Evolutionary conservation across 2,888 invertebrate genomes (phyloP), one percentile per base, ranked within the genome.

Genomic region (Hydrotaea diabolus): DNA sequence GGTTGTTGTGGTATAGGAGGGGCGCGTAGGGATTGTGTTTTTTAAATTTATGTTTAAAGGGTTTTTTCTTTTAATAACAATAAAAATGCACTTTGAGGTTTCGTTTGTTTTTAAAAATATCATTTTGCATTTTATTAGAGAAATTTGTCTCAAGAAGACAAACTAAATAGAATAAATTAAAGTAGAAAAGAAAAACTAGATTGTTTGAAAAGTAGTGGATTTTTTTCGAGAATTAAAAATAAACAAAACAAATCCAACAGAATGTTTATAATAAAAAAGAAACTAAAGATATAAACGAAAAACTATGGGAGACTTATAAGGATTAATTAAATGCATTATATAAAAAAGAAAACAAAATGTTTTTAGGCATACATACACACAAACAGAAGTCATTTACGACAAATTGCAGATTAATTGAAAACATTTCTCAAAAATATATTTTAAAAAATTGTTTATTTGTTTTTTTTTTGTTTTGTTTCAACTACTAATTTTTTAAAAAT

Each of bases 101-200:
- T 75, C 66, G 23, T 76, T 49, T 77, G 31, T 79, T 69, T 82
- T 73, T 59, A 17, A 59, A 75, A 69, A 83, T 83, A 66, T 77
- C 76, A 77, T 62, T 74, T 23, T 15, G 55, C 23, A 46, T 80
- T 57, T 71, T 75, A 75, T 80, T 83, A 57, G 66, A 72, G 36
- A 69, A 46, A 39, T 73, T 79, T 73, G 73, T 57, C 57, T 72
- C 59, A 46, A 77, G 17, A 36, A 75, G 79, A 55, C 72, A 83
- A 69, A 72, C 11, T 15, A 57, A 73, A 76, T 55, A 64, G 76
- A 23, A 13, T 46, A 74, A 66, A 79, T 43, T 77, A 46, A 39
- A 39, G 57, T 53, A 79, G 59, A 46, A 59, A 59, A 7, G n/a
- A n/a, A n/a, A n/a, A n/a, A n/a, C n/a, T n/a, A 46, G 11, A 43